Conservation (phyloP, 1,140 invertebrate genomes). For the Linepithema humile region DNA sequence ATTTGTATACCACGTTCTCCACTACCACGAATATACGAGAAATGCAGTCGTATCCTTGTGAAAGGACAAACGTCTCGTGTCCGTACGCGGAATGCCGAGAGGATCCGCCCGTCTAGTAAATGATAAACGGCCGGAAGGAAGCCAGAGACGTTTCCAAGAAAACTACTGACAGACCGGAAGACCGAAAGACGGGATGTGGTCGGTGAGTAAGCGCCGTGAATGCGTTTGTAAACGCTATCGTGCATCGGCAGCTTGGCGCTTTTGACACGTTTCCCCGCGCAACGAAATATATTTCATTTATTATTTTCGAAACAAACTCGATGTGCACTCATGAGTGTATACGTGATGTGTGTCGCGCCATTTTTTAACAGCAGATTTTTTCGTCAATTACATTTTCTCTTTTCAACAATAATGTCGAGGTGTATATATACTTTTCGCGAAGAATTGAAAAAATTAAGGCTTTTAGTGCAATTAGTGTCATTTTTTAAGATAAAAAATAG, state of each 20-base stretch:
- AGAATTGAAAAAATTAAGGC: background rate
- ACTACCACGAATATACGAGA: background rate
- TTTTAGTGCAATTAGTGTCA: background rate
- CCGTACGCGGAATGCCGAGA: background rate
- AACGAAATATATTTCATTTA: background rate
- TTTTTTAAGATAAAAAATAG: background rate
- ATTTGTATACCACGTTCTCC: background rate
- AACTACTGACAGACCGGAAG: conserved; percentile 68
- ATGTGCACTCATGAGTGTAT: background rate
- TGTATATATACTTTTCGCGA: background rate
- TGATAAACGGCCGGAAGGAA: conserved; percentile 82
- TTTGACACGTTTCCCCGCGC: too few species aligned
- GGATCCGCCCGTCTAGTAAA: conserved; percentile 62
- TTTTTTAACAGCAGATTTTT: background rate
- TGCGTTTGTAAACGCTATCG: conserved; percentile 41
- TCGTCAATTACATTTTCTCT: background rate
- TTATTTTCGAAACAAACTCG: background rate
- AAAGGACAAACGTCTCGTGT: conserved; percentile 31
- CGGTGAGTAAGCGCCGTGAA: conserved; percentile 61
- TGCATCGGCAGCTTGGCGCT: background rate
- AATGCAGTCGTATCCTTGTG: conserved; percentile 22
- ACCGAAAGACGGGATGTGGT: conserved; percentile 73
- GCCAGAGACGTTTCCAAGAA: conserved; percentile 76
- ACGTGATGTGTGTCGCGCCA: background rate
- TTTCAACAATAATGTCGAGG: background rate